Evolutionary conservation across 2,888 invertebrate species (phyloP).

Genomic region (Pandemis cinnamomeana): DNA sequence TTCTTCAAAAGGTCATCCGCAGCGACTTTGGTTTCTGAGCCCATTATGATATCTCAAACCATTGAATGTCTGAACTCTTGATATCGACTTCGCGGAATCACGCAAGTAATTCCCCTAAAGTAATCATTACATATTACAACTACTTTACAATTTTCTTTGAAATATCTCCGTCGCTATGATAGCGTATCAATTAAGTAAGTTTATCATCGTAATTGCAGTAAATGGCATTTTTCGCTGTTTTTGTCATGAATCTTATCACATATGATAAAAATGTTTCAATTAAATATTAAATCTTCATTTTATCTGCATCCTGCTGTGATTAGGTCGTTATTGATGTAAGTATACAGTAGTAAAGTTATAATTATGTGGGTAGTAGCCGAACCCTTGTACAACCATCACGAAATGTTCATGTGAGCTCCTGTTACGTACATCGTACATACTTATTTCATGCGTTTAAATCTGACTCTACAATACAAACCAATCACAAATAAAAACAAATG

Average conservation of each 20-base stretch:
- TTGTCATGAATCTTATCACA: neutral
- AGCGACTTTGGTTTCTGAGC: slow-evolving; percentile 58
- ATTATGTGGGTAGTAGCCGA: too few relatives aligned
- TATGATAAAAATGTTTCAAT: neutral
- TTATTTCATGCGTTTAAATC: too few relatives aligned
- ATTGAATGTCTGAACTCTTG: neutral
- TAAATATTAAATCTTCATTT: neutral
- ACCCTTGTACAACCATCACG: too few relatives aligned
- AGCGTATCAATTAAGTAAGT: neutral
- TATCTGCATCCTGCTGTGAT: neutral
- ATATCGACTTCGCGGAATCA: neutral
- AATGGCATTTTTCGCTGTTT: neutral
- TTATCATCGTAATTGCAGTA: slow-evolving; percentile 2
- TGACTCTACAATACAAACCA: too few relatives aligned
- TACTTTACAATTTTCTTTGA: neutral
- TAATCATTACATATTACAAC: neutral
- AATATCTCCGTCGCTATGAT: neutral
- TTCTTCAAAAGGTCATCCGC: slow-evolving; percentile 73
- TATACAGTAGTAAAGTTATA: too few relatives aligned
- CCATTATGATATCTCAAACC: neutral
- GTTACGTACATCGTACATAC: too few relatives aligned
- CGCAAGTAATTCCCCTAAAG: slow-evolving; percentile 2
- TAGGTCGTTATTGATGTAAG: neutral
- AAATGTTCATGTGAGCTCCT: too few relatives aligned
- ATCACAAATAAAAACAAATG: too few relatives aligned